A percentile compares a stretch with the other conserved stretches of the same genome.
These are phyloP conservation scores for Abrostola triplasia DNA, from an alignment of 2,888 invertebrate genomes.

Conservation along the genomic window DNA sequence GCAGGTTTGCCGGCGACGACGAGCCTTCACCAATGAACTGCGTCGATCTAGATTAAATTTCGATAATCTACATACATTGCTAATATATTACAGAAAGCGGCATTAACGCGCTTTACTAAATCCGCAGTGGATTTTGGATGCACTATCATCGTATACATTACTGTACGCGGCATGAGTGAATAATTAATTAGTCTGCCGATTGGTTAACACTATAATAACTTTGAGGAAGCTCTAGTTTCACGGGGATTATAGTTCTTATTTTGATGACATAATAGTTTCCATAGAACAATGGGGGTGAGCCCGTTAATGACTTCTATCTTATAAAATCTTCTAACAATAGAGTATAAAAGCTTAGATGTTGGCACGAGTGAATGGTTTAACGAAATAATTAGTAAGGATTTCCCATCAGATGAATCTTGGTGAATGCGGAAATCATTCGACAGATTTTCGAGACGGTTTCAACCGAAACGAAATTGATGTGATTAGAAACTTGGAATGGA, in stretches of 20 bases:
- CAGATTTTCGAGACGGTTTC: slow-evolving; percentile 48
- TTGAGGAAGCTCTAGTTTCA: slow-evolving; percentile 63
- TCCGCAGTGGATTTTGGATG: slow-evolving; percentile 28
- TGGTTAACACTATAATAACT: slow-evolving; percentile 59
- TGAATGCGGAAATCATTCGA: slow-evolving; percentile 42
- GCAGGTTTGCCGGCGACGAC: slow-evolving; percentile 36
- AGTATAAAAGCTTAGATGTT: slow-evolving; percentile 44
- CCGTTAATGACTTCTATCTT: slow-evolving; percentile 51
- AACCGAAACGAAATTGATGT: slow-evolving; percentile 47
- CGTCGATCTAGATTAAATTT: slow-evolving; percentile 32
- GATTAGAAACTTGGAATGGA: slow-evolving; percentile 51
- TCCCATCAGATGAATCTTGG: slow-evolving; percentile 42
- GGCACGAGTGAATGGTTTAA: slow-evolving; percentile 44
- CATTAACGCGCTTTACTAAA: slow-evolving; percentile 22
- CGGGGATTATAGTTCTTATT: slow-evolving; percentile 51
- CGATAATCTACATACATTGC: slow-evolving; percentile 36
- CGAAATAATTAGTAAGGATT: slow-evolving; percentile 41
- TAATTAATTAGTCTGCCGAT: slow-evolving; percentile 58
- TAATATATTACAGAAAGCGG: slow-evolving; percentile 28
- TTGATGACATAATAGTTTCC: slow-evolving; percentile 62
- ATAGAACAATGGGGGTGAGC: slow-evolving; percentile 57
- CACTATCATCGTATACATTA: slow-evolving; percentile 1
- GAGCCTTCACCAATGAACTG: slow-evolving; percentile 47
- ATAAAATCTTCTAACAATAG: slow-evolving; percentile 59
- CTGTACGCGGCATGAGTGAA: slow-evolving; percentile 36